These are phyloP conservation scores for Acanthoscelides obtectus DNA, from an alignment of 2,888 invertebrate species.

Conservation along the genomic window DNA sequence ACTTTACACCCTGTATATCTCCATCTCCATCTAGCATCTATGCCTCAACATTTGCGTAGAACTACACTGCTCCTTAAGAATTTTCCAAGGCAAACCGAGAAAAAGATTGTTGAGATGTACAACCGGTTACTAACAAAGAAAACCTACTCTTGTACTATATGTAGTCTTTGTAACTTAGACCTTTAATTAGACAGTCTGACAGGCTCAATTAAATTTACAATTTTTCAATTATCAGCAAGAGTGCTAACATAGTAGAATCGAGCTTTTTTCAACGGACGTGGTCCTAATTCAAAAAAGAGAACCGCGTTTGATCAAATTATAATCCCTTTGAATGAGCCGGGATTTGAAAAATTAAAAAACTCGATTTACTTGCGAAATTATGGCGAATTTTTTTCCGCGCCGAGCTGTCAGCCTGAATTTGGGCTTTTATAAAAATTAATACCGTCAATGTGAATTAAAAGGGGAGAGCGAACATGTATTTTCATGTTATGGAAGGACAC, in stretches of 20 bases:
- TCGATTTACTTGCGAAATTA: neutral
- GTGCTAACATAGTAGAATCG: neutral
- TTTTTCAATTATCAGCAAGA: neutral
- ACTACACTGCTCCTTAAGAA: too few relatives aligned
- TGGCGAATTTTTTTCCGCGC: neutral
- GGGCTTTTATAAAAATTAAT: neutral
- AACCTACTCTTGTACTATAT: too few relatives aligned
- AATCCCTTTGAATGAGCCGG: neutral
- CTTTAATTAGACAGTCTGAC: too few relatives aligned
- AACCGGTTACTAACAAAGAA: too few relatives aligned
- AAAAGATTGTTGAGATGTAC: too few relatives aligned
- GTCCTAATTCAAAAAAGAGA: neutral
- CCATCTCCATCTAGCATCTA: too few relatives aligned
- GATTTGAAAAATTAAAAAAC: neutral
- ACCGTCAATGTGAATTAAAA: neutral
- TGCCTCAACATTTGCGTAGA: too few relatives aligned
- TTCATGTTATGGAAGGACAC: neutral
- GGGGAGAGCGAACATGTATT: neutral
- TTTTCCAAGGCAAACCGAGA: too few relatives aligned
- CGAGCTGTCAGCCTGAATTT: neutral
- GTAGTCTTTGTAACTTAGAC: neutral
- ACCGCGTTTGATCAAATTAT: neutral
- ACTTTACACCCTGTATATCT: too few relatives aligned
- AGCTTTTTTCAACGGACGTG: neutral
- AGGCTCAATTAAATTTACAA: neutral